These are phyloP conservation scores for Electrona antarctica DNA, from an alignment of 2,113 vertebrate genomes.

Conservation along the genomic window DNA sequence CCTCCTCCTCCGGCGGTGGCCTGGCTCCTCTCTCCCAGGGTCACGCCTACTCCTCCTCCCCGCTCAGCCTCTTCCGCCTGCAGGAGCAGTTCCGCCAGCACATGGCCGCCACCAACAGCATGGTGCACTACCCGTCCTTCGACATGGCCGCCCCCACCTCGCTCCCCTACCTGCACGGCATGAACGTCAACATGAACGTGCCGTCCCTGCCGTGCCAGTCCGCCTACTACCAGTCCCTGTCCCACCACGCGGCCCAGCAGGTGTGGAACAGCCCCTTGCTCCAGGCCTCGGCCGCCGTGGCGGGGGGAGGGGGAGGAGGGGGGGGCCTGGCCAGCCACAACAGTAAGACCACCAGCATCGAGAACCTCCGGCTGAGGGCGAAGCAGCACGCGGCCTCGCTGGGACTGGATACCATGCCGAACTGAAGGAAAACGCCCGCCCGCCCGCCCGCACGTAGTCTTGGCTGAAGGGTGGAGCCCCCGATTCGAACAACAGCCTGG, in stretches of 20 bases:
- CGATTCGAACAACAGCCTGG: background rate
- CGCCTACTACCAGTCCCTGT: slow-evolving; percentile 94
- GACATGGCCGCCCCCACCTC: slow-evolving; percentile 90
- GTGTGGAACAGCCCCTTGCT: slow-evolving; percentile 95
- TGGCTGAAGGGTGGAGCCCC: background rate
- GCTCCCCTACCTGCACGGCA: slow-evolving; percentile 91
- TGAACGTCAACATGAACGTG: slow-evolving; percentile 92
- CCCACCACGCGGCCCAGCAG: slow-evolving; percentile 91
- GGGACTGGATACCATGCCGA: slow-evolving; percentile 94
- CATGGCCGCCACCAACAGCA: slow-evolving; percentile 98
- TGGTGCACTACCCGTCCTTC: slow-evolving; percentile 96
- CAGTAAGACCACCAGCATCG: slow-evolving; percentile 99
- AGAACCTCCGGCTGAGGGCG: slow-evolving; percentile 94
- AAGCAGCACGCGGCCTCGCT: slow-evolving; percentile 97
- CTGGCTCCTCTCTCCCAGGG: slow-evolving; percentile 84
- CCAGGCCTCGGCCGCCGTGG: slow-evolving; percentile 79
- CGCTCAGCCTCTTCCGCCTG: slow-evolving; percentile 96
- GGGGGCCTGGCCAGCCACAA: slow-evolving; percentile 87
- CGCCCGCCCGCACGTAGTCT: background rate
- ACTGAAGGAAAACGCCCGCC: slow-evolving; percentile 77
- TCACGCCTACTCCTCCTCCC: slow-evolving; percentile 96
- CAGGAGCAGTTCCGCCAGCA: slow-evolving; percentile 99
- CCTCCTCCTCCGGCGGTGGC: slow-evolving; percentile 80
- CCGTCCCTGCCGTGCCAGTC: slow-evolving; percentile 96
- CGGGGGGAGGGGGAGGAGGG: too few species aligned